phyloP scores from a whole-genome alignment of 2,797 vertebrate species.

The Girardinus metallicus region DNA sequence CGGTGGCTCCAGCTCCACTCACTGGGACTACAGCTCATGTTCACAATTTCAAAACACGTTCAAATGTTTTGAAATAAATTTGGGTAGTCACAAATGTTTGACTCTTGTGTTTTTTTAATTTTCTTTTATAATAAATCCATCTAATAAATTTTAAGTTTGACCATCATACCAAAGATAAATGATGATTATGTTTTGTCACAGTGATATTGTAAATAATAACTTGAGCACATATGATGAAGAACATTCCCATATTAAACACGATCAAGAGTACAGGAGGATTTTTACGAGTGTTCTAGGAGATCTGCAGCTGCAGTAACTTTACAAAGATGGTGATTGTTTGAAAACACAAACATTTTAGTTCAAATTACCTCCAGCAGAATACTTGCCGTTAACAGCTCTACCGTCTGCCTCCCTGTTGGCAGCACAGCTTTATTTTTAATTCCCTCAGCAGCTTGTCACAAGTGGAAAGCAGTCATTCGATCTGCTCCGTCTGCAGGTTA shows the following conservation, averaged over 20 bases:
- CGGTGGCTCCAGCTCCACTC: constrained; percentile 12
- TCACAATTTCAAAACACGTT: constrained; percentile 2
- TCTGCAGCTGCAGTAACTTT: neutral
- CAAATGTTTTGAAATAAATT: constrained; percentile 77
- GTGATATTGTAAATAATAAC: neutral
- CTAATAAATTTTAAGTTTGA: neutral
- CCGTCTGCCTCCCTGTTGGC: neutral
- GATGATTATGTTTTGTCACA: neutral
- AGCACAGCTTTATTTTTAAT: neutral
- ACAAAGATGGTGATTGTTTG: neutral
- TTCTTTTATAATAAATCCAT: neutral
- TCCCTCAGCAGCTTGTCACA: neutral
- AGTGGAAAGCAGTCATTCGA: neutral
- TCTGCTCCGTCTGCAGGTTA: neutral
- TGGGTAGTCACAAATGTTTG: constrained; percentile 36
- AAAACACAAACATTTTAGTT: neutral
- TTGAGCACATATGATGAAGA: neutral
- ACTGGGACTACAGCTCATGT: constrained; percentile 22
- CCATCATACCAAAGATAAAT: neutral
- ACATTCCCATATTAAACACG: neutral
- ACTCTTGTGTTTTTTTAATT: constrained; percentile 10
- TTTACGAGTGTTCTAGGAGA: neutral
- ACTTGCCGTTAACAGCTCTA: neutral
- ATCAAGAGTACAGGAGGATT: neutral
- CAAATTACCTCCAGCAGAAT: neutral